Percentiles rank a stretch among this genome's conserved stretches.
These are phyloP conservation scores for Pseudoatta argentina DNA, from an alignment of 1,140 invertebrate species.

Conservation along the genomic window DNA sequence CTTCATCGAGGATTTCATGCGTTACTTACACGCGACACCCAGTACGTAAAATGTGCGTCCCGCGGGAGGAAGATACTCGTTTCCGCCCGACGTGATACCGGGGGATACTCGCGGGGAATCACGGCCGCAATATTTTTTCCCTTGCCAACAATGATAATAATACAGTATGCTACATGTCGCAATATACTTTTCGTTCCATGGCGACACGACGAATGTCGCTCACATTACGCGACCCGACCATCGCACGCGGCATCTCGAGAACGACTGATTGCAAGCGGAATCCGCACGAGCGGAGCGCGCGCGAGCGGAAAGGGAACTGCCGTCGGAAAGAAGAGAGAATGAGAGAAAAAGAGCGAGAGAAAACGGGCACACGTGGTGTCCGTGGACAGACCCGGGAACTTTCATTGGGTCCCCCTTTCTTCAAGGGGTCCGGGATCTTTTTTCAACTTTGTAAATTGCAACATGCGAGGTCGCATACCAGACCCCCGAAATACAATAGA, in stretches of 20 bases:
- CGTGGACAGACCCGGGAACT: not conserved
- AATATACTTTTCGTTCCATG: not conserved
- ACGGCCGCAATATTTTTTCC: not conserved
- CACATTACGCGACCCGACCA: not conserved
- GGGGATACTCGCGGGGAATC: constrained; percentile 27
- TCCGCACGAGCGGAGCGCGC: constrained; percentile 39
- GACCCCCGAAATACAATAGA: not conserved
- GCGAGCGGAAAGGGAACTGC: constrained; percentile 32
- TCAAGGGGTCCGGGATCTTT: not conserved
- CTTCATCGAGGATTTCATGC: not conserved
- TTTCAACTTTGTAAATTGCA: constrained; percentile 5
- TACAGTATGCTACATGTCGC: not conserved
- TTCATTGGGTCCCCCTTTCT: not conserved
- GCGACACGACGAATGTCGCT: not conserved
- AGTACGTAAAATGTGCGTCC: constrained; percentile 27
- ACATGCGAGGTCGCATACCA: not conserved
- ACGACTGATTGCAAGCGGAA: constrained; percentile 68
- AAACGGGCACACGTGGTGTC: constrained; percentile 21
- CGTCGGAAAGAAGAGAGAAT: constrained; percentile 43
- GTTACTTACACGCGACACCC: constrained; percentile 24
- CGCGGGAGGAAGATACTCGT: constrained; percentile 67
- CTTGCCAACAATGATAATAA: not conserved
- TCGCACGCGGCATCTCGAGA: constrained; percentile 48
- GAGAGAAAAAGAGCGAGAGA: constrained; percentile 29
- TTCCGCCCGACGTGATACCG: constrained; percentile 65